A percentile compares a stretch with the other conserved stretches of the same genome.
phyloP scores from a whole-genome alignment of 2,797 vertebrate species.

The Podargus strigoides region DNA sequence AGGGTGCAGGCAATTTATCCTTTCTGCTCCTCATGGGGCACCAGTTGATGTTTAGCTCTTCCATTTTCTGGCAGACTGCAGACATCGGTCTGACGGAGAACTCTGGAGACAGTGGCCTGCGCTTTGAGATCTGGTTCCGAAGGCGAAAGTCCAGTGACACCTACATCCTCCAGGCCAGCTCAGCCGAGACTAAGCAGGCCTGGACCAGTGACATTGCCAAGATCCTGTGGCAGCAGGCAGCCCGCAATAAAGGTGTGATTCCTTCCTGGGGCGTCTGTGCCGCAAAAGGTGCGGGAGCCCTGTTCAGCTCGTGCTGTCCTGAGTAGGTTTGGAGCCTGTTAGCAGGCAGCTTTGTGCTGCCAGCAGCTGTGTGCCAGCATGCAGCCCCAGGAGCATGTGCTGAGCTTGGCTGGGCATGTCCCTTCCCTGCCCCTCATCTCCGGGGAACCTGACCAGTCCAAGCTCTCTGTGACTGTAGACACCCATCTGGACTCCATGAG shows the following conservation, averaged over 20 bases:
- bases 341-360: neutral
- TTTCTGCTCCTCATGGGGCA: neutral
- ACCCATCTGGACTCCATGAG: neutral
- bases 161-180: constrained; percentile 85
- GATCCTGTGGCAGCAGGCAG: constrained; percentile 94
- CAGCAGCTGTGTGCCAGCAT: neutral
- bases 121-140: constrained; percentile 97
- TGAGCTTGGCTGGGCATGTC: constrained; percentile 9
- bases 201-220: constrained; percentile 89
- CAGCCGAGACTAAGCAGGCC: constrained; percentile 79
- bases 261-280: constrained; percentile 8
- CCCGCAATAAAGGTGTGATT: constrained; percentile 87
- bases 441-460: neutral
- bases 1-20: neutral
- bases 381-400: constrained; percentile 34
- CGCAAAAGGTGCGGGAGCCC: constrained; percentile 17
- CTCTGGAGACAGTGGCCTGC: constrained; percentile 81
- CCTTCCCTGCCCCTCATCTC: neutral
- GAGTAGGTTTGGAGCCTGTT: constrained; percentile 34
- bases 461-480: neutral
- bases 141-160: constrained; percentile 88
- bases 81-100: constrained; percentile 95
- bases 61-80: constrained; percentile 79
- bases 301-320: neutral
- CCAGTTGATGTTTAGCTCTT: neutral